Base-by-base conservation (phyloP, 2,797 vertebrate genomes). In the Tauraco hartlaubi region DNA sequence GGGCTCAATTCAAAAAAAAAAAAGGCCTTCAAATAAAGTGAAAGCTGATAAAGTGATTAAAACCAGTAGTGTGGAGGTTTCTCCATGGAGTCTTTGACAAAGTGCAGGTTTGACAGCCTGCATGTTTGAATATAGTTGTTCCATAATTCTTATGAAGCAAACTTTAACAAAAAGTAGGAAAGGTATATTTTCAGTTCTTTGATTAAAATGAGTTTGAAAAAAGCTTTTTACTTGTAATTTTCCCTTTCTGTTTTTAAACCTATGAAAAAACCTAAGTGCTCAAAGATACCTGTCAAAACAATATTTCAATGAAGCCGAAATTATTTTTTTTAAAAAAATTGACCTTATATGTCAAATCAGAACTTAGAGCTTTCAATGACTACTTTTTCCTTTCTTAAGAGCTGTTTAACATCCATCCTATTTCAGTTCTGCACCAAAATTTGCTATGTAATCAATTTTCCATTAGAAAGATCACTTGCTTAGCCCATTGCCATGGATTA, bases 311-410 rank as follows among this genome's bases (percentile, higher is more conserved):
- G 43, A 80, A 88, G 17, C 1, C 48, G 21, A 55, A 74, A 37
- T 23, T 22, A 33, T 20, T 18, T 62, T 76, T 61, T 72, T 20
- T 11, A 43, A 11, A 17, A 67, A 17, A 64, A 28, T 12, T n/a
- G 21, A 89, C 67, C 74, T 96, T 63, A 74, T 55, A 75, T 48
- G 64, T 95, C 54, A 88, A 63, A 68, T 88, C 52, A 92, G 84
- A 85, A 80, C 54, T 51, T 58, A 78, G 71, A 90, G 49, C 35
- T 92, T 92, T 33, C 55, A 90, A 39, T 58, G 46, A 14, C n/a
- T 72, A 92, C 81, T 78, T 87, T 71, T 85, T 81, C 82, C 71
- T 69, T 64, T 37, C 56, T 41, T 80, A 78, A 79, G 41, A 85
- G 79, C 61, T 31, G 59, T 87, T 73, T 92, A 88, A 95, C 41